Base-by-base conservation (phyloP, 2,797 vertebrate genomes). In the Helostoma temminkii region DNA sequence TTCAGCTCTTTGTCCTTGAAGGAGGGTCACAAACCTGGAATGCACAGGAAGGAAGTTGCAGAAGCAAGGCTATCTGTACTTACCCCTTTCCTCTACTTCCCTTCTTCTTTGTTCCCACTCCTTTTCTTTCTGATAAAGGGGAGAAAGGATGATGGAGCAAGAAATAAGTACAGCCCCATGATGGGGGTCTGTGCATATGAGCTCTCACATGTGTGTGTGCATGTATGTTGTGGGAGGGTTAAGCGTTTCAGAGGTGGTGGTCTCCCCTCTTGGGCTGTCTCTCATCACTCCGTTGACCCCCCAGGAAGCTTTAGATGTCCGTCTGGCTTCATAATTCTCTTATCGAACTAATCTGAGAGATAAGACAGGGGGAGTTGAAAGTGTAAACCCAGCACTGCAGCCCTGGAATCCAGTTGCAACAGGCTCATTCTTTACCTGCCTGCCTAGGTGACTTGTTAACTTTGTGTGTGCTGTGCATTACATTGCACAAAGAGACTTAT, bases 261-360 rank as follows among this genome's bases (percentile, higher is more conserved):
- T 81, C 88, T 87, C 88, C 86, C 86, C 84, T 90, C 83, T 70
- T 46, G 74, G 92, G 92, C 93, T 95, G 94, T 95, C 94, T 94
- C 92, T 94, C 93, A 93, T 95, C 93, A 94, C 88, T 76, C 89
- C 28, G 66, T 88, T 94, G 92, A 93, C 93, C 94, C 92, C 94
- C 94, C 94, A 95, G 92, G 94, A 94, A 94, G 93, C 92, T 92
- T 93, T 93, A 93, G 93, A 93, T 93, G 92, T 93, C 88, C 76
- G 90, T 85, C 90, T 85, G 92, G 92, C 89, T 94, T 95, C 92
- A 94, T 95, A 94, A 94, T 93, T 94, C 93, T 90, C 92, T 94
- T 95, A 95, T 95, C 92, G 67, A 89, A 84, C 87, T 89, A 92
- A 94, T 95, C 94, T 92, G 87, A 24, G 70, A 93, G 94, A 94